Evolutionary conservation across 2,888 invertebrate genomes (phyloP).

Genomic region (Ditula angustiorana): DNA sequence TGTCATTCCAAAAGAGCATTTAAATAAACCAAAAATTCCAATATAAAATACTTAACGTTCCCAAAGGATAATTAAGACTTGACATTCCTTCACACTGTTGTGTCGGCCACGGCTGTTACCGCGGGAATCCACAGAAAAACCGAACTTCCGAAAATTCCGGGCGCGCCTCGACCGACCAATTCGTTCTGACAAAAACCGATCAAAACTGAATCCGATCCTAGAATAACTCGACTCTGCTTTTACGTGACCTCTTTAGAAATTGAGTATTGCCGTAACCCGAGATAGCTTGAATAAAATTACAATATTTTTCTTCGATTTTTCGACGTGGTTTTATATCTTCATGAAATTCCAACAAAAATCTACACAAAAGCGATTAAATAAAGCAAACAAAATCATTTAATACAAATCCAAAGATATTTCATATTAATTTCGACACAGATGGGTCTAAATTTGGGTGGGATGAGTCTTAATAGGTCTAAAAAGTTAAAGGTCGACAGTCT

Average conservation of each 20-base stretch:
- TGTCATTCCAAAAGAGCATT: not conserved
- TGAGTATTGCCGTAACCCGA: not conserved
- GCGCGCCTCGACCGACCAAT: conserved; percentile 64
- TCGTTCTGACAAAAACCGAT: conserved; percentile 52
- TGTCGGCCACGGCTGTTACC: conserved; percentile 17
- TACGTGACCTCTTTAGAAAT: conserved; percentile 9
- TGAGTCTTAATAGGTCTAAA: too few species aligned
- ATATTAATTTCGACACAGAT: too few species aligned
- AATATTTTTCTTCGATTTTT: too few species aligned
- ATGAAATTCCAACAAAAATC: too few species aligned
- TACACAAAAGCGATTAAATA: too few species aligned
- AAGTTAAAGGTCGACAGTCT: too few species aligned
- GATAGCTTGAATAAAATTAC: too few species aligned
- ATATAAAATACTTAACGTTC: conserved; percentile 19
- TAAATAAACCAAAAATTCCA: not conserved
- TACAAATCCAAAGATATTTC: too few species aligned
- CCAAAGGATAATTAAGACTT: conserved; percentile 35
- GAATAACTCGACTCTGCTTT: conserved; percentile 14
- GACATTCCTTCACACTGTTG: conserved; percentile 34
- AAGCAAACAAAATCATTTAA: too few species aligned
- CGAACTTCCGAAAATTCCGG: conserved; percentile 65
- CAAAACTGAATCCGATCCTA: conserved; percentile 17
- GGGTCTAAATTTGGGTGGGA: too few species aligned
- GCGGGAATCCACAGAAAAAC: conserved; percentile 45
- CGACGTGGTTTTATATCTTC: too few species aligned